Base-by-base conservation (phyloP, 2,888 invertebrate species). In the Eurois occulta region DNA sequence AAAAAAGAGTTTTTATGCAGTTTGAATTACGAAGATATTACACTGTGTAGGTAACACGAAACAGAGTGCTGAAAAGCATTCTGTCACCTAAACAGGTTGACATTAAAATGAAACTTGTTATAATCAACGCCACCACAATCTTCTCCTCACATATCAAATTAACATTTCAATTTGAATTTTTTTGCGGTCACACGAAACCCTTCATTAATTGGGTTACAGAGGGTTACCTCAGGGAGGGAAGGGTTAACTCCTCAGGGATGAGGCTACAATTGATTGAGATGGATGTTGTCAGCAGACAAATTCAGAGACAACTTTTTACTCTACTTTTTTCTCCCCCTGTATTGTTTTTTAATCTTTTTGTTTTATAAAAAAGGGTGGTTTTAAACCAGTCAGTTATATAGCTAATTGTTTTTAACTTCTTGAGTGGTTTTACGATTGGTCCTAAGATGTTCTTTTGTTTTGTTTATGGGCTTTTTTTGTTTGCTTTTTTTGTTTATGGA, bases 191-290 rank as follows among this genome's bases (percentile, higher is more conserved):
- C 90, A 91, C 88, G 93, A 91, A 92, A 88, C 94, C 95, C 96
- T 92, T 91, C 91, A 93, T 95, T 96, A 96, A 96, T 96, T 96
- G 95, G 96, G 96, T 96, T 96, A 96, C 90, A 89, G 93, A 93
- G 94, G 95, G 95, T 90, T 91, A 90, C 90, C 95, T 92, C 94
- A 82, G 95, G 94, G 95, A 94, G 91, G 86, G 93, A 95, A 95
- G 96, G 96, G 96, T 95, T 96, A 84, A 91, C 90, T 94, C 96
- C 95, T 95, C 91, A 87, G 96, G 94, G 96, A 96, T 85, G 87
- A 87, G 58, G 88, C 89, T 88, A 87, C 92, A 93, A 96, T 96
- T 96, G 96, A 96, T 96, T 95, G 96, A 96, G 96, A 96, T 95
- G 94, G 95, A 96, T 96, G 93, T 95, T 95, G 95, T 96, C 96